phyloP scores from a whole-genome alignment of 2,113 vertebrate genomes.

The Natator depressus region DNA sequence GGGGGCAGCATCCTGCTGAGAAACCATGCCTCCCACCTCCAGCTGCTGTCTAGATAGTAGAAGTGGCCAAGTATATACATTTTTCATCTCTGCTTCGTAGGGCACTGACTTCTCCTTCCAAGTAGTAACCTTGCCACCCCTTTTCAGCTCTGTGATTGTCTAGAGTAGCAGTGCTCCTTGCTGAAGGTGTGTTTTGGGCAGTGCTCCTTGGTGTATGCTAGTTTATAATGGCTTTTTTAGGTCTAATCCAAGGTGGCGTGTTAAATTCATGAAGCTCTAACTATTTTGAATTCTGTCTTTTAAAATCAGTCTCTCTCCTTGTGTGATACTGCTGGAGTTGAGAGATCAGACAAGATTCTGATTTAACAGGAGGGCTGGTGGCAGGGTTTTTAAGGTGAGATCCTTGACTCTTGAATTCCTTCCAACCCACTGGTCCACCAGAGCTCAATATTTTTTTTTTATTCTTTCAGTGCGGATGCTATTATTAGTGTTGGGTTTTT shows the following conservation, averaged over 20 bases:
- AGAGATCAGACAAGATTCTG: background rate
- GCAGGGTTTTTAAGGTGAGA: background rate
- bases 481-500: background rate
- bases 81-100: background rate
- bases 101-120: accelerated
- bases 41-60: background rate
- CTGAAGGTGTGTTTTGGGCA: background rate
- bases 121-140: accelerated
- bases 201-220: accelerated
- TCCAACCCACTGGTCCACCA: accelerated
- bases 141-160: background rate
- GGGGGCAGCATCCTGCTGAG: background rate
- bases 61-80: background rate
- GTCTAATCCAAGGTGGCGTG: background rate
- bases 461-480: background rate
- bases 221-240: background rate
- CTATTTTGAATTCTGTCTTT: background rate
- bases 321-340: background rate
- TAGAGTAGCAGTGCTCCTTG: accelerated
- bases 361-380: background rate
- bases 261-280: background rate
- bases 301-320: background rate
- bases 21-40: background rate
- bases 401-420: background rate
- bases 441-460: background rate